phyloP scores from a whole-genome alignment of 2,888 invertebrate genomes.

The Apodemia mormo region DNA sequence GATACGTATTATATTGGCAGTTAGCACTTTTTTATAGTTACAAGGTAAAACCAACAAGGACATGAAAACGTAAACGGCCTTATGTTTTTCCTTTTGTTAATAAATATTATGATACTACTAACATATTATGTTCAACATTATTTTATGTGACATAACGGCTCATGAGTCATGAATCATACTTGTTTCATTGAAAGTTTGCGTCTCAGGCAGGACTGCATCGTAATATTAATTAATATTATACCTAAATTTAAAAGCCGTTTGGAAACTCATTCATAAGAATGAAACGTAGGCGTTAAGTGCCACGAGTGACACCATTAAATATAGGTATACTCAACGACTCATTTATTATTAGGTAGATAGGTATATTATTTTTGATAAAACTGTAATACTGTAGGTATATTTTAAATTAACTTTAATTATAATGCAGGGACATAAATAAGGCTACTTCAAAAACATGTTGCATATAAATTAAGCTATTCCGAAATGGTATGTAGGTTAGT shows the following conservation, averaged over 20 bases:
- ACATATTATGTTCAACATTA: neutral
- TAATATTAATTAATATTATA: conserved; percentile 11
- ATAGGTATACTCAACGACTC: neutral
- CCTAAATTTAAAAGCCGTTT: conserved; percentile 13
- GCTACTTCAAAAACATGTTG: no score
- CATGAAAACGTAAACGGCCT: neutral
- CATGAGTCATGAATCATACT: neutral
- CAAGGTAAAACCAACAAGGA: neutral
- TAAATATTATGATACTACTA: neutral
- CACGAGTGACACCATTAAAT: neutral
- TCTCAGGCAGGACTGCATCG: neutral
- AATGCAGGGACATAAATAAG: no score
- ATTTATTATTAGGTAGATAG: neutral
- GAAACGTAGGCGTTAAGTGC: neutral
- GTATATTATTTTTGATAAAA: neutral
- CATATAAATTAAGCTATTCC: no score
- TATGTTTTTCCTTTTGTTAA: neutral
- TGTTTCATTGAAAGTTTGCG: neutral
- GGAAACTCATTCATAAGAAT: conserved; percentile 12
- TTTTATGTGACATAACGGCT: neutral
- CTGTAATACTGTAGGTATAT: no score
- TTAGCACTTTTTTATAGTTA: neutral
- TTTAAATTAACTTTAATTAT: no score
- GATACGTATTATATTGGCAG: no score
- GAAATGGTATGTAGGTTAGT: no score